Base-by-base conservation (phyloP, 2,888 invertebrate species). In the Microctonus aethiopoides region DNA sequence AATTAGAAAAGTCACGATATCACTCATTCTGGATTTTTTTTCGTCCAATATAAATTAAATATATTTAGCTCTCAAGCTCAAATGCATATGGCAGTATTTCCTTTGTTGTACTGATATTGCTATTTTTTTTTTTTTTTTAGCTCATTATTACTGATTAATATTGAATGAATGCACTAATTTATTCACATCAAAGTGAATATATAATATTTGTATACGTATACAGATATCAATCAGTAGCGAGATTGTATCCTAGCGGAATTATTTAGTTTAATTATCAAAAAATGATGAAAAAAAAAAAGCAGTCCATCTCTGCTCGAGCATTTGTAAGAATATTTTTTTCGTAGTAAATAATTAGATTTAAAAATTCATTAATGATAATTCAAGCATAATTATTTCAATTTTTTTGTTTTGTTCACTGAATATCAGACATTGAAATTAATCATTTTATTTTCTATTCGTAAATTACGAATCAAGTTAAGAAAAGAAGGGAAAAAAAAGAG, bases 261-360 rank as follows among this genome's bases (percentile, higher is more conserved):
- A 54, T 69, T 57, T 67, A 69, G 67, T 63, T 52, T 67, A 69
- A 52, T 70, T 29, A 67, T 62, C 59, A 59, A 67, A 60, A 46
- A 22, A 67, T 70, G 29, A 22, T 63, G 57, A 67, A 60, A 46
- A 22, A 67, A 72, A 60, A 64, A 67, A 71, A 68, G 71, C 71
- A 68, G 69, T 61, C 29, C 63, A 69, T 72, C 71, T 52, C 71
- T 63, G 67, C 67, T 72, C 73, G 72, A 74, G 76, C 74, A 76
- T 76, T 76, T 76, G 64, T 72, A 72, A 67, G 51, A 62, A 57
- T 60, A 63, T 52, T 20, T 68, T 65, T 67, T 72, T 60, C n/a
- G 51, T 73, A 57, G 68, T 70, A 63, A 67, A 65, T 39, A 54
- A 36, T 62, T 68, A 69, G 56, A 56, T 66, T 10, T 41, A 66